Percentiles rank a stretch among this genome's conserved stretches.
Conservation (phyloP, 37 sponge, comb jelly and placozoan species). For the Haliclona indistincta region DNA sequence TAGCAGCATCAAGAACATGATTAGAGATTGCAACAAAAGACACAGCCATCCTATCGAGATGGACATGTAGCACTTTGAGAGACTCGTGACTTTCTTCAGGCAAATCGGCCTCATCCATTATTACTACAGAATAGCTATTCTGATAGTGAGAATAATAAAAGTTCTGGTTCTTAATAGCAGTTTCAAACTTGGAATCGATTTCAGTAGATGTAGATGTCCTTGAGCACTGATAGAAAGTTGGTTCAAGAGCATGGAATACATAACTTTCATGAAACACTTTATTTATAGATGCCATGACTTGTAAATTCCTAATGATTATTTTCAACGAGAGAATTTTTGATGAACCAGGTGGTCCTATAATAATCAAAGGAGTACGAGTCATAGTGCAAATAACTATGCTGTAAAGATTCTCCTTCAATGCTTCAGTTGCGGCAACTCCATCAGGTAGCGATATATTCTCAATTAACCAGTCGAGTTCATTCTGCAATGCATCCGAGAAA, state of each 20-base stretch:
- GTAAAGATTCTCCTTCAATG: constrained; percentile 77
- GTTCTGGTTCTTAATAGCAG: constrained; percentile 58
- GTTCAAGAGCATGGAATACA: constrained; percentile 54
- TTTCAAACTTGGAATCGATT: constrained; percentile 60
- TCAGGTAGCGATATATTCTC: constrained; percentile 34
- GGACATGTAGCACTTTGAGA: constrained; percentile 70
- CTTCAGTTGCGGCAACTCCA: constrained; percentile 71
- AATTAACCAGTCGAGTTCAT: constrained; percentile 36
- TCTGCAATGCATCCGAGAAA: constrained; percentile 1
- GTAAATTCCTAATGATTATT: constrained; percentile 36
- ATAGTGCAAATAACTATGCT: constrained; percentile 53
- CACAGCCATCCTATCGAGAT: constrained; percentile 71
- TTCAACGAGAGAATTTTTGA: constrained; percentile 78
- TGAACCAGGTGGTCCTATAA: constrained; percentile 78
- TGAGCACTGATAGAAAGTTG: constrained; percentile 76
- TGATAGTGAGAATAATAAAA: constrained; percentile 4
- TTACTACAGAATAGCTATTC: constrained; percentile 45
- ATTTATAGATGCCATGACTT: constrained; percentile 20
- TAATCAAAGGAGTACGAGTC: constrained; percentile 61
- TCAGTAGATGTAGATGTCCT: constrained; percentile 66
- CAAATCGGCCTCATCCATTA: constrained; percentile 78
- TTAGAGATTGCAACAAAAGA: constrained; percentile 94
- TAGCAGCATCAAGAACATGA: constrained; percentile 91
- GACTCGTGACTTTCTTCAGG: constrained; percentile 81
- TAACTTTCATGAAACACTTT: constrained; percentile 11